phyloP scores from a whole-genome alignment of 2,888 invertebrate species.

The Mesoligia furuncula region DNA sequence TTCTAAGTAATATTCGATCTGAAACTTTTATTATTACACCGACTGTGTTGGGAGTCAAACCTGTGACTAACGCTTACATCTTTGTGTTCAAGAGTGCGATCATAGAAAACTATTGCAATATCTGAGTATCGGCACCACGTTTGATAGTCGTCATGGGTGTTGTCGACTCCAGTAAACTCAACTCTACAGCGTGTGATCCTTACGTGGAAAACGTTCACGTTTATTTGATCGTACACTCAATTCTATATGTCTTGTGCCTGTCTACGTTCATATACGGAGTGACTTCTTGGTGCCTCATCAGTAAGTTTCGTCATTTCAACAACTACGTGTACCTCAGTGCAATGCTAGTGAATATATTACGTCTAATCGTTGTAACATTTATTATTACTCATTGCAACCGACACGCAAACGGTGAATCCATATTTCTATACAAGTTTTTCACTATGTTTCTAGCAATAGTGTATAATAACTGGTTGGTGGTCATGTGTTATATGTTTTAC shows the following conservation, averaged over 20 bases:
- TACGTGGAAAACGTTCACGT: neutral
- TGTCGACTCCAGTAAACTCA: neutral
- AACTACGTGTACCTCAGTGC: slow-evolving; percentile 50
- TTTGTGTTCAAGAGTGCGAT: neutral
- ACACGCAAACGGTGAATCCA: neutral
- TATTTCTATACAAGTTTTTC: slow-evolving; percentile 6
- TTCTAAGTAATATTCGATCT: slow-evolving; percentile 15
- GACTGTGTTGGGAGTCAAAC: neutral
- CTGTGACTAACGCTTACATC: neutral
- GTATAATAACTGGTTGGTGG: slow-evolving; percentile 42
- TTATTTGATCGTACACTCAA: slow-evolving; percentile 4
- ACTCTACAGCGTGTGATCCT: slow-evolving; percentile 1
- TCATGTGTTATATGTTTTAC: slow-evolving; percentile 47
- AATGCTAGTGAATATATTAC: slow-evolving; percentile 28
- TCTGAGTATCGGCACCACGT: neutral
- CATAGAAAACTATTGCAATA: neutral
- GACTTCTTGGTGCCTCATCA: slow-evolving; percentile 43
- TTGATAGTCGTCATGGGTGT: neutral
- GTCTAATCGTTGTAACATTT: slow-evolving; percentile 19
- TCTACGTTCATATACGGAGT: slow-evolving; percentile 40
- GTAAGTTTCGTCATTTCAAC: slow-evolving; percentile 47
- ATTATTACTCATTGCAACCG: neutral
- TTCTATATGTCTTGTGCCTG: slow-evolving; percentile 6
- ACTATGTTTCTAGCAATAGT: slow-evolving; percentile 32
- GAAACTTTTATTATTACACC: slow-evolving; percentile 5